phyloP scores from a whole-genome alignment of 2,888 invertebrate genomes.

The Nemurella pictetii region DNA sequence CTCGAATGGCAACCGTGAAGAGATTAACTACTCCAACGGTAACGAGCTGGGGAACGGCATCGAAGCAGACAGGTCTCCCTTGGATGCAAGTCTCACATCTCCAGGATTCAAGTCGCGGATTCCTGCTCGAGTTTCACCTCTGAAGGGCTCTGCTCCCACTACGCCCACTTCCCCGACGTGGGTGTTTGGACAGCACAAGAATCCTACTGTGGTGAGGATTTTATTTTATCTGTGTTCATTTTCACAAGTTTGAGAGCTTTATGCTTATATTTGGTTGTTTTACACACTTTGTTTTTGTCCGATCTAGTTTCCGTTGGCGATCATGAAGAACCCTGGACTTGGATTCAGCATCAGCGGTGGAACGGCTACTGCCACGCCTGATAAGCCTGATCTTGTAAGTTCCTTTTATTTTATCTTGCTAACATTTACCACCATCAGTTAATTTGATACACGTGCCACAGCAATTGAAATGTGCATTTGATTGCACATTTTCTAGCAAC shows the following conservation, averaged over 20 bases:
- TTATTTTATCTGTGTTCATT: constrained; percentile 20
- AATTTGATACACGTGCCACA: too few species aligned
- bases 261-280: constrained; percentile 44
- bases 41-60: not conserved
- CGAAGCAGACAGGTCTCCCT: not conserved
- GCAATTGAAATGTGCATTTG: too few species aligned
- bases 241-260: constrained; percentile 29
- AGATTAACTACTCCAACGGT: not conserved
- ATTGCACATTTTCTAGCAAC: too few species aligned
- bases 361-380: constrained; percentile 43
- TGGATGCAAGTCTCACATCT: constrained; percentile 16
- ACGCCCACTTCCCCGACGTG: constrained; percentile 47
- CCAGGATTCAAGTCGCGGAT: constrained; percentile 35
- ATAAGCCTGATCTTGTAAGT: constrained; percentile 49
- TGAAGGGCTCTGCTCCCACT: constrained; percentile 46
- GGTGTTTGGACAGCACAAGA: constrained; percentile 60
- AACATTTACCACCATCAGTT: too few species aligned
- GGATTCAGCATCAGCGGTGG: constrained; percentile 60
- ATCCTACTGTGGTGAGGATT: constrained; percentile 55
- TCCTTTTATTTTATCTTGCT: not conserved
- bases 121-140: constrained; percentile 40
- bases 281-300: constrained; percentile 46
- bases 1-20: not conserved
- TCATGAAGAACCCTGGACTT: constrained; percentile 58
- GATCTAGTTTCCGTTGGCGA: constrained; percentile 55